Conservation (phyloP, 2,797 vertebrate genomes). For the Siniperca undulata region DNA sequence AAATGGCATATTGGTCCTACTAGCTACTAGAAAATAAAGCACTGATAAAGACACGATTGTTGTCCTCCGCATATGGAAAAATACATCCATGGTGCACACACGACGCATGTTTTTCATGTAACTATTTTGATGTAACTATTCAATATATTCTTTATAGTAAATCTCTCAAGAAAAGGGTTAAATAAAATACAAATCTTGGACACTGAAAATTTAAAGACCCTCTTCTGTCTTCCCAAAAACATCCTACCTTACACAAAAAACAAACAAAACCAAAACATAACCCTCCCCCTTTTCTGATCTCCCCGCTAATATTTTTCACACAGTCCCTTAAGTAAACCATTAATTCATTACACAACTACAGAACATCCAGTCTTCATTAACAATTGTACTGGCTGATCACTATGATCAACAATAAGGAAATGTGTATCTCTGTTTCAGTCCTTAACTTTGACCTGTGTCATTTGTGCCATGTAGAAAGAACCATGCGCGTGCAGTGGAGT, state of each 20-base stretch:
- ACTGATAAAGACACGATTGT: neutral
- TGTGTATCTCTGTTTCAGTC: too few relatives aligned
- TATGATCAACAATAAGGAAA: neutral
- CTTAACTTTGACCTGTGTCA: neutral
- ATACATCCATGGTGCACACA: neutral
- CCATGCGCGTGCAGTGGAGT: constrained; percentile 83
- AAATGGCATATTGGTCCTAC: neutral
- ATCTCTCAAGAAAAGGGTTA: neutral
- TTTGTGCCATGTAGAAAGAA: constrained; percentile 81
- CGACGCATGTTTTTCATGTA: neutral
- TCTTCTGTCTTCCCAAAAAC: neutral
- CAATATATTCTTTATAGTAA: neutral
- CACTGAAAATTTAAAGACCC: neutral
- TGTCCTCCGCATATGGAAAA: neutral
- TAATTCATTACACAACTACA: neutral
- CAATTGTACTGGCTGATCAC: neutral
- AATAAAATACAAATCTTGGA: neutral
- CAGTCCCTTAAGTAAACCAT: too few relatives aligned
- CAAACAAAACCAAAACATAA: too few relatives aligned
- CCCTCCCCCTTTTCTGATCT: too few relatives aligned
- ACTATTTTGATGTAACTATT: neutral
- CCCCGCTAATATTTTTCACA: too few relatives aligned
- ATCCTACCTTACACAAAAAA: neutral
- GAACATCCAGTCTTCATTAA: neutral
- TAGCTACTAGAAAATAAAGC: neutral